phyloP scores from a whole-genome alignment of 2,797 vertebrate species.

The Adrianichthys oophorus region DNA sequence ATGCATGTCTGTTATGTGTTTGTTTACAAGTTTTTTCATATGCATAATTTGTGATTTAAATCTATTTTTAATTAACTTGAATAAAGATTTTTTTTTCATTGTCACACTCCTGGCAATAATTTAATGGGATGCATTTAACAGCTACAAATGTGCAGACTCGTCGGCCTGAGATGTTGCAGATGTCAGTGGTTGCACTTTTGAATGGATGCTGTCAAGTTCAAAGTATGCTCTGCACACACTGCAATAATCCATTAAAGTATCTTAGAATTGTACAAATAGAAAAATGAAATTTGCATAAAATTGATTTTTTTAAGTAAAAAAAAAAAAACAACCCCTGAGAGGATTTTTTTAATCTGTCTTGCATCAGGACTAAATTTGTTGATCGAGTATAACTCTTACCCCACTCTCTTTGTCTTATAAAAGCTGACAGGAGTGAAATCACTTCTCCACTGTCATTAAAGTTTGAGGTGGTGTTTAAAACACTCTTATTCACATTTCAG shows the following conservation, averaged over 20 bases:
- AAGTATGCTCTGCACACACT: constrained; percentile 4
- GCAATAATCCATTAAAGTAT: constrained; percentile 14
- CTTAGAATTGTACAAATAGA: constrained; percentile 17
- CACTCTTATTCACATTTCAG: constrained; percentile 5
- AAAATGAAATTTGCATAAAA: constrained; percentile 16
- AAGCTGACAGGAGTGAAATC: constrained; percentile 22
- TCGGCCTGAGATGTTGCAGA: constrained; percentile 5
- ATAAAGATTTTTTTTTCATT: constrained; percentile 9
- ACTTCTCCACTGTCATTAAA: constrained; percentile 27
- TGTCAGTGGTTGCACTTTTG: not conserved
- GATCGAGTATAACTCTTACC: constrained; percentile 13
- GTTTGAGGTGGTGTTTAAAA: constrained; percentile 11
- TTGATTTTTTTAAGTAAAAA: not conserved
- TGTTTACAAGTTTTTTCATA: constrained; percentile 1
- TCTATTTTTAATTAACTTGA: not conserved
- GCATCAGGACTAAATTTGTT: not conserved
- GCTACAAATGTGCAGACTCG: not conserved
- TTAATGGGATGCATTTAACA: constrained; percentile 5
- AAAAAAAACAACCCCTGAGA: not conserved
- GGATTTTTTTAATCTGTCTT: not conserved
- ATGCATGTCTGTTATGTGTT: constrained; percentile 6
- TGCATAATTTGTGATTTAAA: not conserved
- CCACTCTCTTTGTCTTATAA: constrained; percentile 11
- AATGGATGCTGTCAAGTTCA: constrained; percentile 5
- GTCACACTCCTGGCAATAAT: constrained; percentile 9